Conservation (phyloP, 2,888 invertebrate species). For the Orchestes rusci region DNA sequence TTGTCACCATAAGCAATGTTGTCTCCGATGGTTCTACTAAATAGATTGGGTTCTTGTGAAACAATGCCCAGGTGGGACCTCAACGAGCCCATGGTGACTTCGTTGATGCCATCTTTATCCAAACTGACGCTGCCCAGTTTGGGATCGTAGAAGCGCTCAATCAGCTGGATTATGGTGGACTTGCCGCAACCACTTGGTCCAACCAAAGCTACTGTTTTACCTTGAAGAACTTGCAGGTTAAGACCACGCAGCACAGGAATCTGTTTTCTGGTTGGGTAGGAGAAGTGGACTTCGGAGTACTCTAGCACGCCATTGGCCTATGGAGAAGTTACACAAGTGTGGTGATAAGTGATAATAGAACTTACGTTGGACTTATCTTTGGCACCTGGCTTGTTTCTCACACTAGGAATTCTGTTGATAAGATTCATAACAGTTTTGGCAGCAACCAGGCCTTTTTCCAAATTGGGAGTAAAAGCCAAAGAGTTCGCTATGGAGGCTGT, state of each 20-base stretch:
- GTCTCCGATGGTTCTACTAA: slow-evolving; percentile 79
- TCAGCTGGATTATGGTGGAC: slow-evolving; percentile 76
- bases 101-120: slow-evolving; percentile 34
- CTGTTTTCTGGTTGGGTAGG: slow-evolving; percentile 70
- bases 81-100: slow-evolving; percentile 29
- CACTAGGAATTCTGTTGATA: slow-evolving; percentile 55
- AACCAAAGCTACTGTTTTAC: slow-evolving; percentile 69
- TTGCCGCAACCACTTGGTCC: slow-evolving; percentile 85
- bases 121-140: slow-evolving; percentile 51
- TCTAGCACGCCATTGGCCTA: slow-evolving; percentile 58
- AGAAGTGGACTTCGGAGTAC: slow-evolving; percentile 61
- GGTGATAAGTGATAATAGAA: not conserved
- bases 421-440: slow-evolving; percentile 61
- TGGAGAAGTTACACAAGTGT: slow-evolving; percentile 2
- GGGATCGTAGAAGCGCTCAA: slow-evolving; percentile 81
- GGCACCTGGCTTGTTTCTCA: slow-evolving; percentile 42
- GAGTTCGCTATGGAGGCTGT: slow-evolving; percentile 59
- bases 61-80: slow-evolving; percentile 74
- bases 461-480: slow-evolving; percentile 71
- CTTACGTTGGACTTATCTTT: slow-evolving; percentile 38
- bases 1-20: slow-evolving; percentile 93
- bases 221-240: slow-evolving; percentile 53
- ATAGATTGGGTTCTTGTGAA: slow-evolving; percentile 87
- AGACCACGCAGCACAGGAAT: slow-evolving; percentile 62
- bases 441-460: slow-evolving; percentile 69